phyloP scores from a whole-genome alignment of 2,113 vertebrate genomes.

The Hystrix cristata region DNA sequence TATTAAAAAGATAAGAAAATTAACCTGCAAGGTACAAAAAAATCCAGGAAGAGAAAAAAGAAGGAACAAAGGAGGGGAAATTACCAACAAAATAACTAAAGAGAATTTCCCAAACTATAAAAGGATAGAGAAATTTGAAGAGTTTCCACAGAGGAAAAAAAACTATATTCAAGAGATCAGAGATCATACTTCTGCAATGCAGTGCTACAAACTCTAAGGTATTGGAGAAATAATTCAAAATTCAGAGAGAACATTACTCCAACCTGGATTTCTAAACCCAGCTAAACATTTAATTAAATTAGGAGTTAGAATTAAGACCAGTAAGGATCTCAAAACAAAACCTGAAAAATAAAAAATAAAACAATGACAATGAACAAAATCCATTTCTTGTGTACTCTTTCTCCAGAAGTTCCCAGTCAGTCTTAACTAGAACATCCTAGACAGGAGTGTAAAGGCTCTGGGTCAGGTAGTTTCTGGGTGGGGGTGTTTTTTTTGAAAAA shows the following conservation, averaged over 20 bases:
- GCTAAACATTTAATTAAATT: background rate
- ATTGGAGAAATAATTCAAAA: background rate
- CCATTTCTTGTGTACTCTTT: background rate
- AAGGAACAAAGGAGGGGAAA: background rate
- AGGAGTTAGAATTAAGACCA: background rate
- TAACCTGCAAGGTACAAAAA: background rate
- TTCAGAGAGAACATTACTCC: background rate
- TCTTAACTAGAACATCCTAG: background rate
- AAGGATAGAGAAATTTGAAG: background rate
- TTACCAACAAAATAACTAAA: background rate
- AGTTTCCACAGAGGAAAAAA: background rate
- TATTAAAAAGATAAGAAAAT: background rate
- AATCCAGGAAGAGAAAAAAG: background rate
- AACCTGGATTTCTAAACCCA: background rate
- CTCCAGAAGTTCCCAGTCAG: background rate
- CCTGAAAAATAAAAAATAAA: background rate
- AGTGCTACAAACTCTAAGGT: background rate
- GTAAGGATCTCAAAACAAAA: background rate
- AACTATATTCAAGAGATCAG: background rate
- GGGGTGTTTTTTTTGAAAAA: background rate
- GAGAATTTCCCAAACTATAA: background rate
- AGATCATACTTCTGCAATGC: background rate
- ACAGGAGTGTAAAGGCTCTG: background rate
- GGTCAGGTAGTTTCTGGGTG: background rate
- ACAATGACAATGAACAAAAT: background rate